Evolutionary conservation across 2,113 vertebrate genomes (phyloP).

Genomic region (Cavia porcellus): DNA sequence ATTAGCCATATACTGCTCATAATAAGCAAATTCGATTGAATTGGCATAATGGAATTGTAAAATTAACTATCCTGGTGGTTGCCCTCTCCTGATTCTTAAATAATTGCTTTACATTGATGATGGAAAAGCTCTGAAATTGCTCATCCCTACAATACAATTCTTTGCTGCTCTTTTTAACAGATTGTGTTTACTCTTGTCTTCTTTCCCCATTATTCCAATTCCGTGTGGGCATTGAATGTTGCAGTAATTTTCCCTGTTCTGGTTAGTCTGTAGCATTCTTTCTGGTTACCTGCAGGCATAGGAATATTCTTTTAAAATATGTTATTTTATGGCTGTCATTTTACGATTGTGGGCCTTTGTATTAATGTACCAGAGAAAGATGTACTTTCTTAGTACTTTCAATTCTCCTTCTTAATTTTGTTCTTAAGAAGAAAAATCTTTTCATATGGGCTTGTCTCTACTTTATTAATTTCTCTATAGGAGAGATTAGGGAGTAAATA

Average conservation of each 20-base stretch:
- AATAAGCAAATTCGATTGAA: conserved; percentile 32
- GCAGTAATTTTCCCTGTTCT: neutral
- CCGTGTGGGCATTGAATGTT: neutral
- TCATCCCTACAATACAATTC: neutral
- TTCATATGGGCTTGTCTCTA: neutral
- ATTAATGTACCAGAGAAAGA: neutral
- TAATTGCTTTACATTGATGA: neutral
- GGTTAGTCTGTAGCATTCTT: neutral
- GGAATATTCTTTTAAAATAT: neutral
- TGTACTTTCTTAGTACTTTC: conserved; percentile 15
- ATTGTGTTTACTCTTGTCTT: neutral
- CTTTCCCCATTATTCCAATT: neutral
- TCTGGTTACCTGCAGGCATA: neutral
- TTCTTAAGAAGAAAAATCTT: conserved; percentile 1
- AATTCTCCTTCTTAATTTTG: neutral
- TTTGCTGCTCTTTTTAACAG: neutral
- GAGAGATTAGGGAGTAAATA: neutral
- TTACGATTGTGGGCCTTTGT: neutral
- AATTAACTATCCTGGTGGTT: neutral
- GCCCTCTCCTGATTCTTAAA: conserved; percentile 9
- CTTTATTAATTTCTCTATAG: conserved; percentile 15
- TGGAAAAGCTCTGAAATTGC: neutral
- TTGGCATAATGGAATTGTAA: neutral
- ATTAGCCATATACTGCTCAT: neutral
- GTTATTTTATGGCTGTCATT: neutral